A percentile compares a stretch with the other conserved stretches of the same genome.
Conservation (phyloP, 2,113 vertebrate genomes). For the Physeter macrocephalus region DNA sequence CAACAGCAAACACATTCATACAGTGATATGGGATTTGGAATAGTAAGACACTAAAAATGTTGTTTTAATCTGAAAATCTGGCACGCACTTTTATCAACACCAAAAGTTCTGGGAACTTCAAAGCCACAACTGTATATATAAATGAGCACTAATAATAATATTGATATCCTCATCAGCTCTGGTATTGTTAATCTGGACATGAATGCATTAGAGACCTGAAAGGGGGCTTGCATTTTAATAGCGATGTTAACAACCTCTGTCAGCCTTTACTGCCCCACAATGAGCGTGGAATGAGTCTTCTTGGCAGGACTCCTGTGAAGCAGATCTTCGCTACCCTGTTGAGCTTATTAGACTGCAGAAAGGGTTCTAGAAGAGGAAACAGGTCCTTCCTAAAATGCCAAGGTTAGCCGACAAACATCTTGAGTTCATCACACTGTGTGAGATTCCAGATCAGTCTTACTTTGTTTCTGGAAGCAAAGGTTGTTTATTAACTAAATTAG, state of each 20-base stretch:
- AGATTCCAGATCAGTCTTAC: not conserved
- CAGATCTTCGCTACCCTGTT: slow-evolving; percentile 6
- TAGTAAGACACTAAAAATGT: slow-evolving; percentile 9
- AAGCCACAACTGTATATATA: slow-evolving; percentile 37
- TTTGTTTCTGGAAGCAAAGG: not conserved
- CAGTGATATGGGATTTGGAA: not conserved
- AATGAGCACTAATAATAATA: not conserved
- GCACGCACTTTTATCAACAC: not conserved
- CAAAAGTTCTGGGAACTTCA: slow-evolving; percentile 34
- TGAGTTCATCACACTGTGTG: not conserved
- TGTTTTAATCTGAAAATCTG: slow-evolving; percentile 16
- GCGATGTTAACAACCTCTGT: slow-evolving; percentile 72
- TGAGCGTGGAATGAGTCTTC: slow-evolving; percentile 57
- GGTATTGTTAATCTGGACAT: slow-evolving; percentile 49
- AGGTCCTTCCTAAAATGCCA: not conserved
- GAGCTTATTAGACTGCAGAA: slow-evolving; percentile 15
- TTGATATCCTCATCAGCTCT: slow-evolving; percentile 37
- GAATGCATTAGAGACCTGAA: slow-evolving; percentile 45
- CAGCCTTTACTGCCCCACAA: slow-evolving; percentile 62
- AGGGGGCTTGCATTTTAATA: slow-evolving; percentile 70
- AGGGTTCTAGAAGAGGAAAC: not conserved
- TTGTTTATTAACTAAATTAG: not conserved
- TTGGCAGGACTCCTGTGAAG: slow-evolving; percentile 58
- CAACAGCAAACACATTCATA: not conserved
- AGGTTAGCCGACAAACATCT: not conserved